These are phyloP conservation scores for Tetrao urogallus DNA, from an alignment of 2,113 vertebrate species.

Conservation along the genomic window DNA sequence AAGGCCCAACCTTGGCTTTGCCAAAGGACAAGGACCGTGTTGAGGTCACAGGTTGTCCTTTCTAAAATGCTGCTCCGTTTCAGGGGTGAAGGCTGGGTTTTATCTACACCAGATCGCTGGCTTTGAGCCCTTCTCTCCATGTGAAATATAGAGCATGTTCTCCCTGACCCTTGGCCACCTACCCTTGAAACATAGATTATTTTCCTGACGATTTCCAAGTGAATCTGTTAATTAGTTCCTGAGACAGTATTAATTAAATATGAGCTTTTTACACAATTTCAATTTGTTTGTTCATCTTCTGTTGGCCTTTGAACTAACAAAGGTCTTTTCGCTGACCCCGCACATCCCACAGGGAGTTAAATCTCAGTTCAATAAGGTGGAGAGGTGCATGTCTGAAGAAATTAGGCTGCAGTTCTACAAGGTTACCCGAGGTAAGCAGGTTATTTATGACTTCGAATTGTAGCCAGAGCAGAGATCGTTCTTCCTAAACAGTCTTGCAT, in stretches of 20 bases:
- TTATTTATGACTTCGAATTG: background rate
- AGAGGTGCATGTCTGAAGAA: background rate
- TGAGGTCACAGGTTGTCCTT: rapidly evolving
- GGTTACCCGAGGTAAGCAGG: slow-evolving; percentile 8
- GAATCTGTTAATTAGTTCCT: slow-evolving; percentile 30
- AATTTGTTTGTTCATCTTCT: slow-evolving; percentile 8
- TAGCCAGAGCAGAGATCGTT: background rate
- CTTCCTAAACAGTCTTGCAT: background rate
- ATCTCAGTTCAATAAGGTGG: background rate
- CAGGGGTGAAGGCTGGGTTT: background rate
- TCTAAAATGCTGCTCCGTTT: background rate
- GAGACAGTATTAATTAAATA: background rate
- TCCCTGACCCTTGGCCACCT: background rate
- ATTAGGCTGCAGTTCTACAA: slow-evolving; percentile 5
- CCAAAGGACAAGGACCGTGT: rapidly evolving
- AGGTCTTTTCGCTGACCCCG: background rate
- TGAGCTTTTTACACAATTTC: background rate
- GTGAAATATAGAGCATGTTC: rapidly evolving
- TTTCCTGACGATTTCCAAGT: background rate
- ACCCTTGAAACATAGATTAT: background rate
- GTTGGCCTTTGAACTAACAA: background rate
- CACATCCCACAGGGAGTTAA: background rate
- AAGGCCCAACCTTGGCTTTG: background rate
- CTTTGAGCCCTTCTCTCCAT: background rate
- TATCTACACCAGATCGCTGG: background rate